A percentile compares a stretch with the other conserved stretches of the same genome.
These are phyloP conservation scores for Heterocephalus glaber DNA, from an alignment of 2,113 vertebrate genomes.

Conservation along the genomic window DNA sequence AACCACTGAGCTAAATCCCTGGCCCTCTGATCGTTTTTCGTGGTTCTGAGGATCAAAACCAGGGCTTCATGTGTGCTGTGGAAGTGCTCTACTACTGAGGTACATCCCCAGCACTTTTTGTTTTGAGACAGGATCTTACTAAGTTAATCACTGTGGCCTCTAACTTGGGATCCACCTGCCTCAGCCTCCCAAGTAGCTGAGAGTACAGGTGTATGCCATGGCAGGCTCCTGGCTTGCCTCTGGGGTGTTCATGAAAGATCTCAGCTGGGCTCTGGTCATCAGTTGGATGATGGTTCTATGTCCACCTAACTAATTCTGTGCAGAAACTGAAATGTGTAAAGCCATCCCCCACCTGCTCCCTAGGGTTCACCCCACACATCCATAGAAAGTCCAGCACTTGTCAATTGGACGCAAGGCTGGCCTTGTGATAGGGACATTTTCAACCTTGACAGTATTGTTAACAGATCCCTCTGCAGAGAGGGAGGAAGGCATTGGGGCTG, in stretches of 20 bases:
- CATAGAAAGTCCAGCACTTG: neutral
- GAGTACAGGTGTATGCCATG: neutral
- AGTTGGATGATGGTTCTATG: too few species aligned
- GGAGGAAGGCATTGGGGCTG: fast-evolving
- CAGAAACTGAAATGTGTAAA: neutral
- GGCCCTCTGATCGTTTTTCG: neutral
- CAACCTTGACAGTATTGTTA: neutral
- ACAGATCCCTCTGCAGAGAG: neutral
- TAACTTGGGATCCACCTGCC: neutral
- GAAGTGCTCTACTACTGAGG: neutral
- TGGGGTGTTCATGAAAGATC: neutral
- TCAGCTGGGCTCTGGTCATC: neutral
- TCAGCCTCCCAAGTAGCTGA: neutral
- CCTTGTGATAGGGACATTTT: neutral
- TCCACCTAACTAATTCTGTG: neutral
- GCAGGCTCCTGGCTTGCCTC: neutral
- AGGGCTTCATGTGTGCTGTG: neutral
- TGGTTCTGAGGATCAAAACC: neutral
- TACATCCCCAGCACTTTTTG: neutral
- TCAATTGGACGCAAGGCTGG: neutral
- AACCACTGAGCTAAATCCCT: too few species aligned
- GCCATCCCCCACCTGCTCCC: neutral
- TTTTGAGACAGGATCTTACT: neutral
- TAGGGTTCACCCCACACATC: neutral
- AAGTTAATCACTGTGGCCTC: neutral